phyloP scores from a whole-genome alignment of 2,797 vertebrate genomes.

The Schizopygopsis pylzovi region DNA sequence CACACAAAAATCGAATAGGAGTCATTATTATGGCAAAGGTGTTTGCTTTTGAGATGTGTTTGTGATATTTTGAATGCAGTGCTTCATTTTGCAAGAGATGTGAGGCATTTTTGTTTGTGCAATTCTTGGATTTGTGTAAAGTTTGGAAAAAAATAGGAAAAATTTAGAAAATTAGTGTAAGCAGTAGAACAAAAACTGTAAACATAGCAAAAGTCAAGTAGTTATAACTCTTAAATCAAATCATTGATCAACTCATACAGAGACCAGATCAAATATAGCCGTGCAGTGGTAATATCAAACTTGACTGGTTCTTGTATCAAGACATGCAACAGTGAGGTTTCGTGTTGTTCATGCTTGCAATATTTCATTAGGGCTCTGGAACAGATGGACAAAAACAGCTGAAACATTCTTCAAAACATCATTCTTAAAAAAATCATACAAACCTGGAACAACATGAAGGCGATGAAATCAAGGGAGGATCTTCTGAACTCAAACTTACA shows the following conservation, averaged over 20 bases:
- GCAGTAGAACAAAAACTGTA: too few relatives aligned
- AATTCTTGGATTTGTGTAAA: neutral
- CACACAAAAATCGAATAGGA: neutral
- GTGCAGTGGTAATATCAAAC: neutral
- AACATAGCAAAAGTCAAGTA: neutral
- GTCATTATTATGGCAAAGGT: neutral
- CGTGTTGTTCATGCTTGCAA: neutral
- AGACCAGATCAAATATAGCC: neutral
- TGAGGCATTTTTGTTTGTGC: too few relatives aligned
- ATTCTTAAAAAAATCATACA: neutral
- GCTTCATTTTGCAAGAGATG: neutral
- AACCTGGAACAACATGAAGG: neutral
- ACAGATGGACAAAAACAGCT: neutral
- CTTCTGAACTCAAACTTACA: neutral
- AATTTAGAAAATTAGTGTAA: too few relatives aligned
- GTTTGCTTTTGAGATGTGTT: neutral
- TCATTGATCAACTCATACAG: neutral
- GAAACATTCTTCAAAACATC: neutral
- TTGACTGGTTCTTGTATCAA: neutral
- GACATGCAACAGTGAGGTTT: neutral
- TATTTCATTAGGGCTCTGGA: neutral
- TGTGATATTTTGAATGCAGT: neutral
- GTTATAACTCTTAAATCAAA: neutral
- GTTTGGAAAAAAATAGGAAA: too few relatives aligned
- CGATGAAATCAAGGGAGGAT: neutral